Evolutionary conservation across 2,113 vertebrate species (phyloP).

Genomic region (Madoqua kirkii): DNA sequence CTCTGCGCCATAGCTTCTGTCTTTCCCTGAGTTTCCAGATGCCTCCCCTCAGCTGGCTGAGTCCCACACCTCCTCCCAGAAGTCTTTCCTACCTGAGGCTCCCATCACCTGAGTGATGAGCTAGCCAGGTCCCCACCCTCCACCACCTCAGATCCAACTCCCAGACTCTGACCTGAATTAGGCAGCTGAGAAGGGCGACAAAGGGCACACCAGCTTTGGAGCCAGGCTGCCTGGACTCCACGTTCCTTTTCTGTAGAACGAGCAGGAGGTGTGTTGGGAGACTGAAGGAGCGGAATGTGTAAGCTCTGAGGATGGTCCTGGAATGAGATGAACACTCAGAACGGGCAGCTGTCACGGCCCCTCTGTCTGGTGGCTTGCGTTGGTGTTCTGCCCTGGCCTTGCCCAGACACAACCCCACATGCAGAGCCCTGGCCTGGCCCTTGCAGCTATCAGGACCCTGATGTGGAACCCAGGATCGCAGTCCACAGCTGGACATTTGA

Average conservation of each 20-base stretch:
- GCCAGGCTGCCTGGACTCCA: not conserved
- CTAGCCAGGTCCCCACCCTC: not conserved
- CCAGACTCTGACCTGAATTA: not conserved
- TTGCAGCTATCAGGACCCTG: not conserved
- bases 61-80: no score
- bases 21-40: not conserved
- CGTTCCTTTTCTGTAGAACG: not conserved
- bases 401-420: not conserved
- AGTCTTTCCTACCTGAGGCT: not conserved
- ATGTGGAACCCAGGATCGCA: not conserved
- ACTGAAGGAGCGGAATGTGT: accelerated
- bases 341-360: accelerated
- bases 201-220: not conserved
- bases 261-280: not conserved
- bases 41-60: not conserved
- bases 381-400: not conserved
- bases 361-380: not conserved
- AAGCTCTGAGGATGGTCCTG: not conserved
- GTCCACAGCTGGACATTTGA: not conserved
- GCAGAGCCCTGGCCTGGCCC: not conserved
- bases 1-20: not conserved
- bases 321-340: accelerated
- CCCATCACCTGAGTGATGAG: not conserved
- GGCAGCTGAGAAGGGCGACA: accelerated
- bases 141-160: not conserved